Percentiles rank a stretch among this genome's conserved stretches.
phyloP scores from a whole-genome alignment of 2,113 vertebrate species.

The Rhinoderma darwinii region DNA sequence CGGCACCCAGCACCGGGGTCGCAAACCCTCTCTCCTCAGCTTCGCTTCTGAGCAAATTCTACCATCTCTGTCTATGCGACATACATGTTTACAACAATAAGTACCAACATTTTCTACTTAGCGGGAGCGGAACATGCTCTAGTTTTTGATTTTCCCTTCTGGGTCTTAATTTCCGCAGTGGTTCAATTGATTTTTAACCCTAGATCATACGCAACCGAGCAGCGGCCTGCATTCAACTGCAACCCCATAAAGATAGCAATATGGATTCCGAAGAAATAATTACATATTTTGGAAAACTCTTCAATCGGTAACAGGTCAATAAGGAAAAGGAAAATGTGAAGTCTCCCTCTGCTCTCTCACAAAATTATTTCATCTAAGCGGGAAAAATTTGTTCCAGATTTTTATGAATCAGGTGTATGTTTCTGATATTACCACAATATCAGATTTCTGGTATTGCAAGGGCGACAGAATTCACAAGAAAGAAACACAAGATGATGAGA shows the following conservation, averaged over 20 bases:
- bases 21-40: no score
- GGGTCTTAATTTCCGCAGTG: background rate
- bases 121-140: background rate
- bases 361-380: constrained; percentile 37
- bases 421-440: constrained; percentile 49
- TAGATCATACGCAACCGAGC: background rate
- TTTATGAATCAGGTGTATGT: constrained; percentile 53
- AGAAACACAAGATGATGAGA: constrained; percentile 43
- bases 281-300: constrained; percentile 36
- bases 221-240: background rate
- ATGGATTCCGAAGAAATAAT: background rate
- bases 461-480: constrained; percentile 31
- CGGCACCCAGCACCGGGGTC: no score
- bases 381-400: constrained; percentile 47
- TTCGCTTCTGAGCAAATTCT: no score
- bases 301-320: constrained; percentile 29
- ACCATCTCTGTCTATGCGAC: no score
- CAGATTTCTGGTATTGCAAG: constrained; percentile 28
- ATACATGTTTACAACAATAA: background rate
- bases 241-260: background rate
- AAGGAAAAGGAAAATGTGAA: background rate
- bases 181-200: background rate
- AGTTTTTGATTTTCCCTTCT: background rate
- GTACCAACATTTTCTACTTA: background rate
- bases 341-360: constrained; percentile 1